Evolutionary conservation across 2,888 invertebrate species (phyloP).

Genomic region (Oligia latruncula): DNA sequence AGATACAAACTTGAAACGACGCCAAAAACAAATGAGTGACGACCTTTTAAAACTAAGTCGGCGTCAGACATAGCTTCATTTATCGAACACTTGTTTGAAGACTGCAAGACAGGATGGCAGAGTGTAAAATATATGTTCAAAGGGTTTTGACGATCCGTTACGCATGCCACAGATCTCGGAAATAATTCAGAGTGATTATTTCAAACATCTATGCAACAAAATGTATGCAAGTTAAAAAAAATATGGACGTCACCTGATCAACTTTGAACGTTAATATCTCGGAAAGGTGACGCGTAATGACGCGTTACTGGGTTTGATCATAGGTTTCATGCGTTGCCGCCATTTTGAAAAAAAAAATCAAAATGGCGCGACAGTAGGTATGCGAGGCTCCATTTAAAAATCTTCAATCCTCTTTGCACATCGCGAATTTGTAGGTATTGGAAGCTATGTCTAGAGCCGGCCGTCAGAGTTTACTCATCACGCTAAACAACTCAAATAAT

Average conservation of each 20-base stretch:
- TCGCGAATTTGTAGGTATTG: not conserved
- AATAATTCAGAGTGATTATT: not conserved
- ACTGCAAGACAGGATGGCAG: not conserved
- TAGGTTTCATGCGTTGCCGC: not conserved
- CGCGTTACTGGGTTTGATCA: not conserved
- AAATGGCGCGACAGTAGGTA: not conserved
- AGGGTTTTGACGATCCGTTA: not conserved
- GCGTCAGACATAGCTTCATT: slow-evolving; percentile 13
- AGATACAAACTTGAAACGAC: slow-evolving; percentile 33
- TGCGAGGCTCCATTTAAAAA: not conserved
- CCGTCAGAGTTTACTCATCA: slow-evolving; percentile 2
- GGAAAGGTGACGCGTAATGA: not conserved
- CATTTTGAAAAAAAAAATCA: not conserved
- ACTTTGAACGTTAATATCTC: not conserved
- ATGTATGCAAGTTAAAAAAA: not conserved
- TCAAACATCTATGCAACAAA: not conserved
- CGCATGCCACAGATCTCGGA: not conserved
- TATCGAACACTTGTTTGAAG: not conserved
- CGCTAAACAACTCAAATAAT: slow-evolving; percentile 10
- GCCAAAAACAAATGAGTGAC: slow-evolving; percentile 43
- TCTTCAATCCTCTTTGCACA: not conserved
- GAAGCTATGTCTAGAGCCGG: slow-evolving; percentile 1
- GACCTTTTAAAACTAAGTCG: slow-evolving; percentile 24
- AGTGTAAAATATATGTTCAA: not conserved
- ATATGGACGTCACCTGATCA: not conserved